phyloP scores from a whole-genome alignment of 2,888 invertebrate species.

The Brachycybe producta region DNA sequence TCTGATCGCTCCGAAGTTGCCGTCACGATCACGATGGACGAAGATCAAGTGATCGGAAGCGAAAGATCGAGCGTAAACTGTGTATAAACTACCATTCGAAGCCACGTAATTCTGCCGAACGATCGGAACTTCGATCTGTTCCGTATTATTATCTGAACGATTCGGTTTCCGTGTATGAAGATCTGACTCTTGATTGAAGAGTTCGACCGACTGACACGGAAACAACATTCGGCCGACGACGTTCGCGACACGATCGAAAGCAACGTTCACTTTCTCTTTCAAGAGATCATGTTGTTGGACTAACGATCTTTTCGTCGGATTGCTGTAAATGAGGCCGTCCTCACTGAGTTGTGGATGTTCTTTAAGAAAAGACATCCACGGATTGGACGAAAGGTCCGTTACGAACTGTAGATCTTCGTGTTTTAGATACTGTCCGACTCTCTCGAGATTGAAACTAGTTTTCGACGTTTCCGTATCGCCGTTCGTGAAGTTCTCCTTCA shows the following conservation, averaged over 20 bases:
- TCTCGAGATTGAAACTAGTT: constrained; percentile 62
- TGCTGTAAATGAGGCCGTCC: constrained; percentile 58
- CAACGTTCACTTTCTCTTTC: constrained; percentile 46
- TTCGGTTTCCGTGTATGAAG: no score
- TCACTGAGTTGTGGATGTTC: constrained; percentile 52
- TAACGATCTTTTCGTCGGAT: constrained; percentile 60
- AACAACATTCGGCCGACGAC: constrained; percentile 9
- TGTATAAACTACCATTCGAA: constrained; percentile 17
- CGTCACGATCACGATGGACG: neutral
- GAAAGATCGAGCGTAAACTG: constrained; percentile 13
- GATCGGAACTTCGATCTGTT: constrained; percentile 16
- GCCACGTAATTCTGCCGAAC: constrained; percentile 9
- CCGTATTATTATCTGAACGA: no score
- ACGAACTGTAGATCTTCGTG: constrained; percentile 56
- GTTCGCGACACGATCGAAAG: constrained; percentile 7
- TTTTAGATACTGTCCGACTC: constrained; percentile 78
- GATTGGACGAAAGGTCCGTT: constrained; percentile 56
- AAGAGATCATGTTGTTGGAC: constrained; percentile 65
- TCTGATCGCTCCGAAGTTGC: neutral
- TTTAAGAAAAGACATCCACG: constrained; percentile 50
- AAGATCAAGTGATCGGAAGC: constrained; percentile 10
- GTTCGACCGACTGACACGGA: neutral
- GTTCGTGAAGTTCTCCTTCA: constrained; percentile 60
- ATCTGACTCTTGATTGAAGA: no score
- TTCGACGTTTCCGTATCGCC: constrained; percentile 25